phyloP scores from a whole-genome alignment of 1,140 invertebrate genomes.

The Leptoteleia sp. region DNA sequence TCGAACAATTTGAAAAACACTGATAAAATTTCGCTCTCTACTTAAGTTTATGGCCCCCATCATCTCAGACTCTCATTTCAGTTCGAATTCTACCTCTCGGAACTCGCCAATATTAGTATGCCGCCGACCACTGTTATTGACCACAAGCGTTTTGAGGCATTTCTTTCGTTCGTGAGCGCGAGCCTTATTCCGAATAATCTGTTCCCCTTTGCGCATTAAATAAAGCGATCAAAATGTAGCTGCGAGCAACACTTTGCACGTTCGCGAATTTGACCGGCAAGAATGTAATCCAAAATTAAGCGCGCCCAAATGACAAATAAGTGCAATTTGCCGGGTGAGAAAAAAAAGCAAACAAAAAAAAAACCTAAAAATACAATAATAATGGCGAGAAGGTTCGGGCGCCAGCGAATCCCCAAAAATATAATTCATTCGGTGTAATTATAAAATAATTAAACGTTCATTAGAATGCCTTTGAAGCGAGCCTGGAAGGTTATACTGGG shows the following conservation, averaged over 20 bases:
- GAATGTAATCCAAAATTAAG: neutral
- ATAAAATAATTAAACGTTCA: slow-evolving; percentile 44
- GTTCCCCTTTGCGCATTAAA: slow-evolving; percentile 21
- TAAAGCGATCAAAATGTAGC: slow-evolving; percentile 34
- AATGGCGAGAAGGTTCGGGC: no score
- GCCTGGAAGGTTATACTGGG: slow-evolving; percentile 29
- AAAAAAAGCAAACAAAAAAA: neutral
- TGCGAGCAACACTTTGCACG: neutral
- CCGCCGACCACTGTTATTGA: slow-evolving; percentile 70
- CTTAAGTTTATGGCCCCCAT: no score
- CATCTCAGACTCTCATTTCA: slow-evolving; percentile 62
- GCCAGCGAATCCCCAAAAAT: neutral
- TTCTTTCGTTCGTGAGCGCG: slow-evolving; percentile 23
- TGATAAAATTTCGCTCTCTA: slow-evolving; percentile 2
- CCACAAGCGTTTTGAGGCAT: slow-evolving; percentile 46
- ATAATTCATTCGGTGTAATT: slow-evolving; percentile 26
- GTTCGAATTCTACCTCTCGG: slow-evolving; percentile 68
- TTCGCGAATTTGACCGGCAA: no score
- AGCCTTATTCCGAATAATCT: slow-evolving; percentile 31
- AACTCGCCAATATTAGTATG: slow-evolving; percentile 75
- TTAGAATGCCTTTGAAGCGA: slow-evolving; percentile 19
- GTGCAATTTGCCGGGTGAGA: neutral
- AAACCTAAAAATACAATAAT: no score
- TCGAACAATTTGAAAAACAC: no score
- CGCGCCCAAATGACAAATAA: slow-evolving; percentile 7